These are phyloP conservation scores for Echinarachnius parma DNA, from an alignment of 53 echinoderm and acorn worm species.

Conservation along the genomic window DNA sequence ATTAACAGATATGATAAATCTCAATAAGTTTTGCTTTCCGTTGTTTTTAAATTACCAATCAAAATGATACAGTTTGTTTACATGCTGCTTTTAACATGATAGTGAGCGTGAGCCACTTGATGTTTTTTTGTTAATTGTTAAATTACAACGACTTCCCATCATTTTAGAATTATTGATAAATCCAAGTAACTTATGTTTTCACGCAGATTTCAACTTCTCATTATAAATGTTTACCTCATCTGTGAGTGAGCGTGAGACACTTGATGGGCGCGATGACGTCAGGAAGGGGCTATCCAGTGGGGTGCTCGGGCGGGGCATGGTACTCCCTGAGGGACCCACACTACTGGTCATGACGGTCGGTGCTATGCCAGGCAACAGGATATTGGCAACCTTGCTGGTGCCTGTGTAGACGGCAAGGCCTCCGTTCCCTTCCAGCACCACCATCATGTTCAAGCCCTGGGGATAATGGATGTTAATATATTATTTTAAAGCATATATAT, in stretches of 20 bases:
- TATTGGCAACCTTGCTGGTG: conserved; percentile 59
- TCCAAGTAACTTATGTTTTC: too few relatives aligned
- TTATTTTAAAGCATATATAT: too few relatives aligned
- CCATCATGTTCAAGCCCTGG: conserved; percentile 84
- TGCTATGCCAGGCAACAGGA: conserved; percentile 47
- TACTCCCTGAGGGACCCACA: conserved; percentile 5
- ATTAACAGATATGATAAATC: too few relatives aligned
- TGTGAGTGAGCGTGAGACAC: conserved; percentile 58
- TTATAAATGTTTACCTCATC: conserved; percentile 96
- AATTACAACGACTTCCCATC: too few relatives aligned
- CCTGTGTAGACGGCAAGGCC: conserved; percentile 80
- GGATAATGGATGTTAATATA: not conserved
- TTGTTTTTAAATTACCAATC: too few relatives aligned
- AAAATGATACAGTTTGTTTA: too few relatives aligned
- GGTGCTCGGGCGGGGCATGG: conserved; percentile 90
- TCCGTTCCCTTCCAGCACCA: conserved; percentile 70
- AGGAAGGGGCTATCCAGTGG: conserved; percentile 77
- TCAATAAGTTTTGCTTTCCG: too few relatives aligned
- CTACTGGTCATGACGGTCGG: conserved; percentile 43
- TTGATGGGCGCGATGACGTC: conserved; percentile 64
- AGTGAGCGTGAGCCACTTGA: too few relatives aligned
- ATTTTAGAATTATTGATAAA: too few relatives aligned
- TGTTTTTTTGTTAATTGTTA: too few relatives aligned
- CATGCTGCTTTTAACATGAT: too few relatives aligned
- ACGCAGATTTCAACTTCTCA: too few relatives aligned